phyloP scores from a whole-genome alignment of 2,797 vertebrate species.

The Crax fasciolata region DNA sequence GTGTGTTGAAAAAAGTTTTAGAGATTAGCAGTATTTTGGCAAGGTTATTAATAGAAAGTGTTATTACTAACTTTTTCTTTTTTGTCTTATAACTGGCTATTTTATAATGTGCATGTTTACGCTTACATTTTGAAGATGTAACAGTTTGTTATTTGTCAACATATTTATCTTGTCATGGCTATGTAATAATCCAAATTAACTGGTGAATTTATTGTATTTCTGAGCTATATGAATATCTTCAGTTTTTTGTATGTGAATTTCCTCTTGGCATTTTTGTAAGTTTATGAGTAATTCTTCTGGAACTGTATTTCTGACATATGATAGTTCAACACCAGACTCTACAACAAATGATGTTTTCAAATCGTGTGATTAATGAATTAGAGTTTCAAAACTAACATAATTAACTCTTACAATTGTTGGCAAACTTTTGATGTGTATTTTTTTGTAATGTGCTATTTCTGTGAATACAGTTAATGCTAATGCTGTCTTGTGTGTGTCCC shows the following conservation, averaged over 20 bases:
- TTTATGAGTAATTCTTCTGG: constrained; percentile 22
- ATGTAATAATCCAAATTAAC: constrained; percentile 62
- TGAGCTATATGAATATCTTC: background rate
- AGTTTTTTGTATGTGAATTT: background rate
- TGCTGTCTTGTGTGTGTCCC: background rate
- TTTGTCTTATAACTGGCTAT: constrained; percentile 37
- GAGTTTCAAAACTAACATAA: constrained; percentile 64
- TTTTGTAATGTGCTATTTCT: background rate
- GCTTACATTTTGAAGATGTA: constrained; percentile 62
- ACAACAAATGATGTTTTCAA: constrained; percentile 26
- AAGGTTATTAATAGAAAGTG: constrained; percentile 37
- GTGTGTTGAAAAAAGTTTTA: background rate
- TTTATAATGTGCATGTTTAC: constrained; percentile 51
- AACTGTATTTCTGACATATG: background rate
- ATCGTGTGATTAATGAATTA: background rate
- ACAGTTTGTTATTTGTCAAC: constrained; percentile 7
- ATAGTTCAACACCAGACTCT: background rate
- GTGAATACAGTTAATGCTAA: background rate
- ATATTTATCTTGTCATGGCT: constrained; percentile 53
- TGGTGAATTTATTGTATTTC: constrained; percentile 32
- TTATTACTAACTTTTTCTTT: constrained; percentile 65
- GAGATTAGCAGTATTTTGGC: background rate
- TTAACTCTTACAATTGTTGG: constrained; percentile 8
- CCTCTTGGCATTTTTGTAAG: background rate
- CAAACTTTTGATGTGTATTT: background rate